phyloP scores from a whole-genome alignment of 2,797 vertebrate genomes.

The Falco naumanni region DNA sequence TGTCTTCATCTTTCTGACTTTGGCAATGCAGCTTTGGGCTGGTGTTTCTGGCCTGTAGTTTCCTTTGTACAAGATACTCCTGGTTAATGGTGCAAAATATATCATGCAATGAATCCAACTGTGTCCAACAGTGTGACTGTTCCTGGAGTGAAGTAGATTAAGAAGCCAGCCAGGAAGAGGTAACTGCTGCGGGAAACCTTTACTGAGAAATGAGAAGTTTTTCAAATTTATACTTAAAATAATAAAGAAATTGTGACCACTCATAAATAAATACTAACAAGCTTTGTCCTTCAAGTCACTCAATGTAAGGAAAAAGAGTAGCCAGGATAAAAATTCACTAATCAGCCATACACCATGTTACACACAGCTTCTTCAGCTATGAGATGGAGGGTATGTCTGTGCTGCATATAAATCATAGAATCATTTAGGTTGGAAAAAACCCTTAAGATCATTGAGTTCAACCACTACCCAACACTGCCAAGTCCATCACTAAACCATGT shows the following conservation, averaged over 20 bases:
- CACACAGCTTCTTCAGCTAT: background rate
- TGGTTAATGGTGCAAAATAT: background rate
- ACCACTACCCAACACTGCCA: too few relatives aligned
- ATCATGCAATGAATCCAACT: background rate
- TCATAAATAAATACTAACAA: background rate
- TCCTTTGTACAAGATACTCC: background rate
- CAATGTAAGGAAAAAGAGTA: background rate
- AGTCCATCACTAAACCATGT: too few relatives aligned
- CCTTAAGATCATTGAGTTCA: too few relatives aligned
- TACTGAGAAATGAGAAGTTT: background rate
- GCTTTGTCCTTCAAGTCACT: background rate
- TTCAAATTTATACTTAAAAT: background rate
- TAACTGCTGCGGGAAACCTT: background rate
- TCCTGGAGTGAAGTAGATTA: background rate
- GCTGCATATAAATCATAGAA: background rate
- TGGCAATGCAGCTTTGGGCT: background rate
- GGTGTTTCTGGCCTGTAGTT: background rate
- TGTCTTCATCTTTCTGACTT: background rate
- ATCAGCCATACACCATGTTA: background rate
- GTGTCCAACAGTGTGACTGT: background rate
- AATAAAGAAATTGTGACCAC: background rate
- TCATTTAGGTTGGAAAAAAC: too few relatives aligned
- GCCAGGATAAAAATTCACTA: background rate
- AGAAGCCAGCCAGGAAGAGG: background rate
- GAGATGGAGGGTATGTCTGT: background rate